A percentile compares a stretch with the other conserved stretches of the same genome.
Conservation (phyloP, 2,113 vertebrate genomes). For the Rhabdornis inornatus region DNA sequence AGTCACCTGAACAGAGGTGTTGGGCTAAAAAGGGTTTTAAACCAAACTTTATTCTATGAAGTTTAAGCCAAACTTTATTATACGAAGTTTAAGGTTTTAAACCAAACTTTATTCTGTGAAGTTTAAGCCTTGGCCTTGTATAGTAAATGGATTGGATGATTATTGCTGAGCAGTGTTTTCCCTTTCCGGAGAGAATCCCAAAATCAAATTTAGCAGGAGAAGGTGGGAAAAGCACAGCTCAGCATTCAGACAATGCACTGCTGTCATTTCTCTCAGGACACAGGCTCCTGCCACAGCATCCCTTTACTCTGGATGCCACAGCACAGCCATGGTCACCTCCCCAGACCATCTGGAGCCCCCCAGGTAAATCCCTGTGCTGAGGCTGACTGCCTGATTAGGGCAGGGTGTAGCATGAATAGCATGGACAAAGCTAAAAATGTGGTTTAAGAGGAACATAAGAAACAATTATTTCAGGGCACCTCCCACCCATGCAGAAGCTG, state of each 20-base stretch:
- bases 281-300: neutral
- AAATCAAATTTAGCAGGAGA: constrained; percentile 19
- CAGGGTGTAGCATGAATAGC: neutral
- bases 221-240: neutral
- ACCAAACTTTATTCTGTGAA: neutral
- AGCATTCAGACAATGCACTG: neutral
- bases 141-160: neutral
- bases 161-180: constrained; percentile 35
- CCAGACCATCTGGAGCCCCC: neutral
- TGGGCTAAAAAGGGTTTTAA: neutral
- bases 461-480: neutral
- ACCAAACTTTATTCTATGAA: neutral
- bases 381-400: neutral
- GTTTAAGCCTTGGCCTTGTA: neutral
- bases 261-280: neutral
- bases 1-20: neutral
- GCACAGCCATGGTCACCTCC: neutral
- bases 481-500: neutral
- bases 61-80: neutral
- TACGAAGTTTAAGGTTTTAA: neutral
- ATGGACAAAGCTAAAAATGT: neutral
- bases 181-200: neutral
- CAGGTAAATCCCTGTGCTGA: neutral
- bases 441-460: neutral
- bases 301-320: neutral